Evolutionary conservation across 2,888 invertebrate genomes (phyloP), one percentile per base, ranked within the genome.

Genomic region (Drosophila emarginata): DNA sequence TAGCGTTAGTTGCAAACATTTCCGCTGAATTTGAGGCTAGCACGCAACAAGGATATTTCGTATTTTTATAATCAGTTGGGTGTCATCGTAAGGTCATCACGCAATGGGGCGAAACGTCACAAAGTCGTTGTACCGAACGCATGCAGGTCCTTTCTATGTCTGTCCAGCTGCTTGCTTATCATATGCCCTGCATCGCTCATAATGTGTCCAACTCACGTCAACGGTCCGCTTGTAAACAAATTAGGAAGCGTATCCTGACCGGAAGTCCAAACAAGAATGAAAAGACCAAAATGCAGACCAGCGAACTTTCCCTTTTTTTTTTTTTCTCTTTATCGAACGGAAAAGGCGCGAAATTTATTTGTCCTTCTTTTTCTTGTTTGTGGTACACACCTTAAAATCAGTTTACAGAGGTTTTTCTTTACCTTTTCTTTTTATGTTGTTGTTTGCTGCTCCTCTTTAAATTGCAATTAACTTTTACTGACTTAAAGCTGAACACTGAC

Each of bases 31-130:
- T 83, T 86, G 83, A 67, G 69, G 58, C 68, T 58, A 53, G 32
- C 82, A 83, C 82, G 82, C 82, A 61, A 74, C 52, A 62, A 50
- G 61, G 63, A 80, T 79, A 79, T 86, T 83, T 77, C 79, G 45
- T 45, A 21, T 78, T 74, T 80, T 76, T 80, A 80, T 87, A 83
- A 87, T 85, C 87, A 82, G 77, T 72, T 82, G 82, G 76, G 83
- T 90, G 90, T 90, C 90, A 90, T 90, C 90, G 78, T 85, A 89
- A 90, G 90, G 90, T 89, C 90, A 90, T 90, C 90, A 78, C 71
- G 71, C 71, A 71, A 71, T 14, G 56, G 45, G 45, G 45, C 45
- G 45, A 45, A 45, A 45, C 45, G 59, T 71, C 71, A 71, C 65
- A 71, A 50, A 28, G 45, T 45, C 32, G 28, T 57, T 37, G 37